Evolutionary conservation across 2,797 vertebrate genomes (phyloP).

Genomic region (Pelobates cultripes): DNA sequence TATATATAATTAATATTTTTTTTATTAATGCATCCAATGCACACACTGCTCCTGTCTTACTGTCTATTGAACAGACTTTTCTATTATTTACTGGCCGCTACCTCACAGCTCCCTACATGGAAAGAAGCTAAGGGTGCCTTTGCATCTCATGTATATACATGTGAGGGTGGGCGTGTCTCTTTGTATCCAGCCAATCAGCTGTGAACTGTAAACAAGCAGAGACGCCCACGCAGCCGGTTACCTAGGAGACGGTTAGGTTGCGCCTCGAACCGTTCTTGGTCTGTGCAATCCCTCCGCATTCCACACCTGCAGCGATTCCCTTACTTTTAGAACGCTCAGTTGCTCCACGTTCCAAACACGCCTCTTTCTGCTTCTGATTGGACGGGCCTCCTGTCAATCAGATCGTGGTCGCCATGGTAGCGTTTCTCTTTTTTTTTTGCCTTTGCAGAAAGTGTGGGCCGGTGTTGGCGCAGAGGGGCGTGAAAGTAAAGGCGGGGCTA

Average conservation of each 20-base stretch:
- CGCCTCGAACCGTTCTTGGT: conserved; percentile 1
- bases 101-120: too few species aligned
- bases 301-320: conserved; percentile 33
- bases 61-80: too few species aligned
- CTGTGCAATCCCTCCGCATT: conserved; percentile 44
- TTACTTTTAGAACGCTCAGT: neutral
- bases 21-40: too few species aligned
- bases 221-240: conserved; percentile 17
- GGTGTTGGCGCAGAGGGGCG: conserved; percentile 54
- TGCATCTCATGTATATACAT: too few species aligned
- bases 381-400: neutral
- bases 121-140: too few species aligned
- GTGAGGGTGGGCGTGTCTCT: too few species aligned
- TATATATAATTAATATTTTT: too few species aligned
- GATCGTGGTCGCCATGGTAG: neutral
- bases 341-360: neutral
- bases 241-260: conserved; percentile 21
- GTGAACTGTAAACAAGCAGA: neutral
- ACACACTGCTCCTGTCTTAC: too few species aligned
- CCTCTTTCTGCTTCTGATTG: neutral
- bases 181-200: neutral
- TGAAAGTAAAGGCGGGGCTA: neutral
- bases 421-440: neutral
- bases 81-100: too few species aligned
- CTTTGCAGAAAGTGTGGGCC: conserved; percentile 46